Conservation (phyloP, 1,140 invertebrate genomes). For the Tribolium castaneum region DNA sequence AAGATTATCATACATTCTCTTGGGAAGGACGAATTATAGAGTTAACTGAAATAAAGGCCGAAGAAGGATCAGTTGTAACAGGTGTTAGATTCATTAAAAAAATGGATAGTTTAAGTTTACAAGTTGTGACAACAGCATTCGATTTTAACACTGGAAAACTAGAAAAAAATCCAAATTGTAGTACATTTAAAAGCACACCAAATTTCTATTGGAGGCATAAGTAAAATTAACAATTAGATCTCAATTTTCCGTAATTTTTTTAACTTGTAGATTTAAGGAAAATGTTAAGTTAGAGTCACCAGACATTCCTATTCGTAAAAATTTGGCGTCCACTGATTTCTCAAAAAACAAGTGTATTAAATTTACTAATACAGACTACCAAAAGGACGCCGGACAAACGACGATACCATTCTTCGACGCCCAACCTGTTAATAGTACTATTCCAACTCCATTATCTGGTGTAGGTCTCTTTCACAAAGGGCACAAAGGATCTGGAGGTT, state of each 20-base stretch:
- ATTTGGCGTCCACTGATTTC: slow-evolving; percentile 67
- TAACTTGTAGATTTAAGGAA: slow-evolving; percentile 51
- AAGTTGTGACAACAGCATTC: not conserved
- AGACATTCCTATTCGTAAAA: slow-evolving; percentile 75
- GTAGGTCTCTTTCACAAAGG: slow-evolving; percentile 86
- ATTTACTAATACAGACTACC: slow-evolving; percentile 78
- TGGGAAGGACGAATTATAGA: not conserved
- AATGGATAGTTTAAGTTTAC: not conserved
- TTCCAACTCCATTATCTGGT: slow-evolving; percentile 74
- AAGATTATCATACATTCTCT: slow-evolving; percentile 11
- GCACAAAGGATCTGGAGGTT: slow-evolving; percentile 77
- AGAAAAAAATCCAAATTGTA: not conserved
- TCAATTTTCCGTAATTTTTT: not conserved
- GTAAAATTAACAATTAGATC: not conserved
- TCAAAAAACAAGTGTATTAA: slow-evolving; percentile 79
- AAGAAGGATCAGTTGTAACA: not conserved
- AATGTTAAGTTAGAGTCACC: slow-evolving; percentile 70
- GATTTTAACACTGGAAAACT: not conserved
- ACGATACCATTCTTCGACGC: slow-evolving; percentile 87
- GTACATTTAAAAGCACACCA: slow-evolving; percentile 14
- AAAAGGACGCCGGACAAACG: slow-evolving; percentile 85
- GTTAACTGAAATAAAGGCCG: not conserved
- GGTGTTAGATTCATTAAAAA: not conserved
- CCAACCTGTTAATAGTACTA: slow-evolving; percentile 75
- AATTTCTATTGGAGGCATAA: not conserved